These are phyloP conservation scores for Malurus splendens DNA, from an alignment of 2,797 vertebrate genomes.

Conservation along the genomic window DNA sequence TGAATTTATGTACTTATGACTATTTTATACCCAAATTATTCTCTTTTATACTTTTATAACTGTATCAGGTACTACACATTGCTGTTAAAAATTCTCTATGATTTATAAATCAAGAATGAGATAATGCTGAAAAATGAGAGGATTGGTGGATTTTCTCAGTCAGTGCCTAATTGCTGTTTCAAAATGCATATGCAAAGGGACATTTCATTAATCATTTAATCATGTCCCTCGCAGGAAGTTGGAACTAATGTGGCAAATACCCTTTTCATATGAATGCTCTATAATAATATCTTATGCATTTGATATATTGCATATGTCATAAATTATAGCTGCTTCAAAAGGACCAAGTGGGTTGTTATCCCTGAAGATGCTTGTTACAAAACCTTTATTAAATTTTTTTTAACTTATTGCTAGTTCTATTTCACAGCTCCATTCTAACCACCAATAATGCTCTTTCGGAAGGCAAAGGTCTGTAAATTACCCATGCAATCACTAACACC, in stretches of 20 bases:
- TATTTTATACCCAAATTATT: conserved; percentile 82
- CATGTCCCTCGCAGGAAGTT: conserved; percentile 97
- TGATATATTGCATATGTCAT: conserved; percentile 99
- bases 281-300: conserved; percentile 97
- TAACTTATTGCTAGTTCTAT: conserved; percentile 80
- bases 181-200: conserved; percentile 96
- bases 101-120: conserved; percentile 95
- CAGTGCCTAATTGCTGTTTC: conserved; percentile 98
- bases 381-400: conserved; percentile 86
- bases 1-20: conserved; percentile 82
- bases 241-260: conserved; percentile 99
- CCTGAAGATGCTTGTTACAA: conserved; percentile 92
- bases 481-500: conserved; percentile 81
- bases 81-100: conserved; percentile 88
- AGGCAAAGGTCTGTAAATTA: conserved; percentile 82
- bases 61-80: conserved; percentile 84
- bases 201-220: conserved; percentile 99
- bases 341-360: conserved; percentile 85
- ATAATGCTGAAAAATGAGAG: conserved; percentile 84
- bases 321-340: conserved; percentile 98
- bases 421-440: conserved; percentile 75
- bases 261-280: conserved; percentile 99
- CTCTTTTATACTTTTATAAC: conserved; percentile 86
- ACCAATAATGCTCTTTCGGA: conserved; percentile 75
- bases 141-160: conserved; percentile 85